Conservation (phyloP, 2,113 vertebrate species). For the Manacus vitellinus region DNA sequence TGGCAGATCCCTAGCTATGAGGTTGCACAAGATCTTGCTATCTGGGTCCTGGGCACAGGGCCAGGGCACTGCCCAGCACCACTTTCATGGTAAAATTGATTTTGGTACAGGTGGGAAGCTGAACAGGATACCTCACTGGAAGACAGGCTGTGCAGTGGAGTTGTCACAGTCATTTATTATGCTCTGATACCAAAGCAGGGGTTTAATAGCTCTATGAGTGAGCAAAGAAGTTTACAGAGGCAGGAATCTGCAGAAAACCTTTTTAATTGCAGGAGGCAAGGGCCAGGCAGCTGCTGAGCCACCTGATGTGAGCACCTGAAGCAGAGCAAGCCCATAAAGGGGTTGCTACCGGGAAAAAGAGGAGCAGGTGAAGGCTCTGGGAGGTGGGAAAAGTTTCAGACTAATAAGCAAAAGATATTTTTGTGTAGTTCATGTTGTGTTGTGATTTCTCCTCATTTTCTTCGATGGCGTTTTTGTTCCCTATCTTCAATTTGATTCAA, state of each 20-base stretch:
- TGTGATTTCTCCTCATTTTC: neutral
- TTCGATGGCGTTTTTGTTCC: neutral
- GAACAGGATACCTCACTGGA: neutral
- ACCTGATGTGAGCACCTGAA: neutral
- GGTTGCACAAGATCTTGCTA: neutral
- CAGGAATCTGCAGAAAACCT: neutral
- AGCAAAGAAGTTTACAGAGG: neutral
- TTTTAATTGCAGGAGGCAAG: rapidly evolving
- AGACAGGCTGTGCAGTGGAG: neutral
- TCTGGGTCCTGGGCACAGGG: too few species aligned
- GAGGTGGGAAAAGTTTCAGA: neutral
- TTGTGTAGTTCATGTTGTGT: rapidly evolving
- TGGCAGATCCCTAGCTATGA: rapidly evolving
- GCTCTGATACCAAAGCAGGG: neutral
- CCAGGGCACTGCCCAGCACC: neutral
- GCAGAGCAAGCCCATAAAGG: neutral
- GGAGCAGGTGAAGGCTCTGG: neutral
- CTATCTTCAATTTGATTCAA: neutral
- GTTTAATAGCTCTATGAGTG: rapidly evolving
- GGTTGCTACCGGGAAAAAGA: rapidly evolving
- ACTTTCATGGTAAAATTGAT: rapidly evolving
- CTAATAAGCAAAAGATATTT: rapidly evolving
- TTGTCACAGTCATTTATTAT: neutral
- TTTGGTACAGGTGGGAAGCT: neutral
- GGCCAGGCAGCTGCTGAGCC: neutral